phyloP scores from a whole-genome alignment of 2,797 vertebrate genomes.

The Gastrophryne carolinensis region DNA sequence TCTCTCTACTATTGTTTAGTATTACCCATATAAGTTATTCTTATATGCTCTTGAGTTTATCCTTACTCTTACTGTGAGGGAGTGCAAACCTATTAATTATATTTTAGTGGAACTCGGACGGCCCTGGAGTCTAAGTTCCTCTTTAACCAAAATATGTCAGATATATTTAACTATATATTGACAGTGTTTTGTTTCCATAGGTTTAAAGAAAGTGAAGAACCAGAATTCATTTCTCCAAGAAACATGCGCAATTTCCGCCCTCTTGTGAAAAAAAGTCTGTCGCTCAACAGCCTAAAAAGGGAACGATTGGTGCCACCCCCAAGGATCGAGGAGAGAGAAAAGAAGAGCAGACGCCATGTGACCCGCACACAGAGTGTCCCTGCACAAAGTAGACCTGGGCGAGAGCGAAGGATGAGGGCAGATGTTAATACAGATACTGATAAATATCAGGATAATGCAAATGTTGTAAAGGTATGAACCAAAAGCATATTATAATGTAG shows the following conservation, averaged over 20 bases:
- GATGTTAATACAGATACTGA: conserved; percentile 60
- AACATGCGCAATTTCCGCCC: conserved; percentile 82
- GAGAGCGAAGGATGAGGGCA: conserved; percentile 23
- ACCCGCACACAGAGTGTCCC: conserved; percentile 86
- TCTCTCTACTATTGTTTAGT: too few species aligned
- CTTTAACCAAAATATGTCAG: too few species aligned
- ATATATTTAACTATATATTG: too few species aligned
- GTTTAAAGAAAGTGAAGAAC: conserved; percentile 66
- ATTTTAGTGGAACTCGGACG: too few species aligned
- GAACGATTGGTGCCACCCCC: conserved; percentile 14
- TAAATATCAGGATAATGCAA: not conserved
- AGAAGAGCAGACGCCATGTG: conserved; percentile 61
- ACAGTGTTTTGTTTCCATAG: conserved; percentile 48
- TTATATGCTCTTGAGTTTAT: too few species aligned
- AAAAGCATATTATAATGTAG: not conserved
- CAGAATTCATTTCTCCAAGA: conserved; percentile 76
- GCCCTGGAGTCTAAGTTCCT: too few species aligned
- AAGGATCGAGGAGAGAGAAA: conserved; percentile 17
- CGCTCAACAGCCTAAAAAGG: conserved; percentile 61
- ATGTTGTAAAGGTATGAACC: not conserved
- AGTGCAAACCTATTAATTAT: too few species aligned
- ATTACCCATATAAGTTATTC: too few species aligned
- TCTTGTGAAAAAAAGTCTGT: conserved; percentile 73
- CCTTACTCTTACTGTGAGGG: too few species aligned
- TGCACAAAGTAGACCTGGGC: conserved; percentile 61